Conservation (phyloP, 1,140 invertebrate species). For the Ooceraea biroi region DNA sequence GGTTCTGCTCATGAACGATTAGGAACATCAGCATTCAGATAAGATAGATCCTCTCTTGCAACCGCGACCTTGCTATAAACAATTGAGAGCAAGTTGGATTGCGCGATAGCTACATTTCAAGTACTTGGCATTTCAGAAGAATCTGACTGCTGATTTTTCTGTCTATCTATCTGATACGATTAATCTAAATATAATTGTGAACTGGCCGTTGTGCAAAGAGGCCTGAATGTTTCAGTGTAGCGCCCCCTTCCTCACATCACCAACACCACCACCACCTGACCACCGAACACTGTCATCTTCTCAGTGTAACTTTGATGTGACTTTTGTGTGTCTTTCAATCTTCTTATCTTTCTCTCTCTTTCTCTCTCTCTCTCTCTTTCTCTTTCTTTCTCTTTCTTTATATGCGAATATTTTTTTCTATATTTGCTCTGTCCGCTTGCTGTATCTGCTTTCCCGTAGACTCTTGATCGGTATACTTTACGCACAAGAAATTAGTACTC, state of each 20-base stretch:
- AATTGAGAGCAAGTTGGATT: neutral
- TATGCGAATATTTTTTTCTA: constrained; percentile 45
- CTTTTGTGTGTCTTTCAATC: constrained; percentile 81
- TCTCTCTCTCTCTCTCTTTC: constrained; percentile 59
- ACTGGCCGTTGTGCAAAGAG: constrained; percentile 82
- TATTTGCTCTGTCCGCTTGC: constrained; percentile 34
- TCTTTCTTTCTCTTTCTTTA: constrained; percentile 54
- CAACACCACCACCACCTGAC: constrained; percentile 79
- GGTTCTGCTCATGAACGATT: constrained; percentile 60
- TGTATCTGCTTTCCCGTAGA: constrained; percentile 44
- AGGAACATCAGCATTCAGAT: constrained; percentile 64
- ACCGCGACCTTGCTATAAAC: neutral
- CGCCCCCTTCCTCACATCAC: constrained; percentile 84
- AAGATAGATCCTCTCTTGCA: constrained; percentile 15
- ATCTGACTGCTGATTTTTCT: constrained; percentile 68
- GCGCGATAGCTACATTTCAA: neutral
- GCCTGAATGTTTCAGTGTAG: constrained; percentile 85
- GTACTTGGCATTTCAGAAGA: neutral
- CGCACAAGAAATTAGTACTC: constrained; percentile 7
- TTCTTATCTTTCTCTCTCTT: constrained; percentile 75
- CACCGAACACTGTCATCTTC: constrained; percentile 84
- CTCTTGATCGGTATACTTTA: constrained; percentile 37
- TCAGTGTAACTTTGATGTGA: constrained; percentile 82
- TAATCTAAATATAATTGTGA: constrained; percentile 77
- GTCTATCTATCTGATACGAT: constrained; percentile 62